Percentiles rank a stretch among this genome's conserved stretches.
phyloP scores from a whole-genome alignment of 1,140 invertebrate species.

The Lepidurus packardi region DNA sequence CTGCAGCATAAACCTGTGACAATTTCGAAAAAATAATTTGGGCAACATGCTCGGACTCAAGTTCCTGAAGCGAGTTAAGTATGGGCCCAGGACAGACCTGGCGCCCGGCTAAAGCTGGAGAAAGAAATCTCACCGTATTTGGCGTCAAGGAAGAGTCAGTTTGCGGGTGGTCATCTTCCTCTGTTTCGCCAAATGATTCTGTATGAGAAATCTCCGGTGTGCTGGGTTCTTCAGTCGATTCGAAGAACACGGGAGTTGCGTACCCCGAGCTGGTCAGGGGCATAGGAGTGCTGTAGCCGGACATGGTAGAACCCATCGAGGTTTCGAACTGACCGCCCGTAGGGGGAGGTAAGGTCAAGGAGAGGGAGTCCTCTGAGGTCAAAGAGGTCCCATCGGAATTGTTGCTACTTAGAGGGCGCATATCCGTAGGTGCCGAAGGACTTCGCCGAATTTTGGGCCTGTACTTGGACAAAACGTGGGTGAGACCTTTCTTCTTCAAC shows the following conservation, averaged over 20 bases:
- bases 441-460: background rate
- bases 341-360: slow-evolving; percentile 5
- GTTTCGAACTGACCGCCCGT: background rate
- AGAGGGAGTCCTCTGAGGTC: slow-evolving; percentile 6
- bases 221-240: background rate
- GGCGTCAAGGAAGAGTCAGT: background rate
- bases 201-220: background rate
- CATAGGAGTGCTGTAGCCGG: slow-evolving; percentile 7
- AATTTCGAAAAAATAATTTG: slow-evolving; percentile 12
- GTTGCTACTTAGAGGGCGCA: slow-evolving; percentile 4
- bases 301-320: background rate
- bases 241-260: slow-evolving; percentile 9
- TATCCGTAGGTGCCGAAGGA: slow-evolving; percentile 17
- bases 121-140: slow-evolving; percentile 12
- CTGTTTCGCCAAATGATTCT: background rate
- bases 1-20: background rate
- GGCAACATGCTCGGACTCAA: background rate
- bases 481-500: background rate
- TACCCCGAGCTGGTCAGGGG: background rate
- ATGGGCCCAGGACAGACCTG: background rate
- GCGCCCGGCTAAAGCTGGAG: slow-evolving; percentile 11
- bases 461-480: slow-evolving; percentile 12
- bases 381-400: background rate
- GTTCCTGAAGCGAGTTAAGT: background rate
- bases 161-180: background rate